Conservation (phyloP, 2,113 vertebrate species). For the Nipponia nippon region DNA sequence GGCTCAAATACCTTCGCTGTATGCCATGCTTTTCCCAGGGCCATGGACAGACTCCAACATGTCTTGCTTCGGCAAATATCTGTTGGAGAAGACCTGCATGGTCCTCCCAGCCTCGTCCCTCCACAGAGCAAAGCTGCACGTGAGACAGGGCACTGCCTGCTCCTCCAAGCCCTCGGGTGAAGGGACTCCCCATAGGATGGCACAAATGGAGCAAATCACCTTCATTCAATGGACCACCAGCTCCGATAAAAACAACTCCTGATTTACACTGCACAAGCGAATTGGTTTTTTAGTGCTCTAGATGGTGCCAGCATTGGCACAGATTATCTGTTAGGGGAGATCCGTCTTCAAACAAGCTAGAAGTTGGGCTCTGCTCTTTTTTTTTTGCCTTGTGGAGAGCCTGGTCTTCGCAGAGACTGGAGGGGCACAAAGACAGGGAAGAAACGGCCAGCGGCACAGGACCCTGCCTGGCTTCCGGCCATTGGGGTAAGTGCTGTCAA, state of each 20-base stretch:
- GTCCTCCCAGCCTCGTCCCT: background rate
- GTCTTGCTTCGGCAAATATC: background rate
- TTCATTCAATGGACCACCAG: background rate
- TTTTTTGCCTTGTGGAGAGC: background rate
- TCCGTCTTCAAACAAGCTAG: rapidly evolving
- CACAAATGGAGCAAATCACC: background rate
- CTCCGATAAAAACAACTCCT: background rate
- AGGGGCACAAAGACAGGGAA: background rate
- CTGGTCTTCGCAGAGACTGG: background rate
- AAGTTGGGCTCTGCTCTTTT: background rate
- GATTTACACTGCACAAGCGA: rapidly evolving
- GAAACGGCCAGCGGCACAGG: rapidly evolving
- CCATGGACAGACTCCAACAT: background rate
- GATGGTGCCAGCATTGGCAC: background rate
- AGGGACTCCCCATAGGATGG: background rate
- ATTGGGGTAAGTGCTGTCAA: rapidly evolving
- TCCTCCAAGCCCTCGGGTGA: background rate
- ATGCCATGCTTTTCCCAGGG: background rate
- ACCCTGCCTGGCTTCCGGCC: background rate
- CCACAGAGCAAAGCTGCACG: rapidly evolving
- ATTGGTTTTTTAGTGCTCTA: rapidly evolving
- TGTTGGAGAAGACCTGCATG: rapidly evolving
- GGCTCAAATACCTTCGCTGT: background rate
- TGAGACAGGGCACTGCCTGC: too few relatives aligned
- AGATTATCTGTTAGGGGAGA: background rate